These are phyloP conservation scores for Centropyge bicolor DNA, from an alignment of 2,797 vertebrate genomes.

Conservation along the genomic window DNA sequence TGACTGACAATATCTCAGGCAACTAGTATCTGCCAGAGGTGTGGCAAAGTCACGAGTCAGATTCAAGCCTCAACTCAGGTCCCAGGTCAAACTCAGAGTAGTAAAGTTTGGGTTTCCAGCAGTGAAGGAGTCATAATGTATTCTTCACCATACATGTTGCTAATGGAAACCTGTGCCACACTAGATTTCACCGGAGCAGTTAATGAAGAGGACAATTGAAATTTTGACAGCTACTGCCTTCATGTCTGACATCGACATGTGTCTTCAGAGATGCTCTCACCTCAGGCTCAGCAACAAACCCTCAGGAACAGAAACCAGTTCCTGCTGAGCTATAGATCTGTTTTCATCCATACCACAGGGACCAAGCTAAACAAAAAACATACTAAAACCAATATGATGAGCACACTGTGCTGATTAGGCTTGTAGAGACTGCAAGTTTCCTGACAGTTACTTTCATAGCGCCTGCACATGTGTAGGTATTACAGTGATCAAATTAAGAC, in stretches of 20 bases:
- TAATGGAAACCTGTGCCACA: slow-evolving; percentile 5
- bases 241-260: slow-evolving; percentile 1
- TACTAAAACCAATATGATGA: slow-evolving; percentile 31
- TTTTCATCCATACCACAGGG: slow-evolving; percentile 27
- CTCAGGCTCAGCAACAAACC: slow-evolving; percentile 26
- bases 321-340: slow-evolving; percentile 15
- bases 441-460: slow-evolving; percentile 43
- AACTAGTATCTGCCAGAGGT: slow-evolving; percentile 40
- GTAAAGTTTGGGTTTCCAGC: slow-evolving; percentile 16
- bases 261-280: slow-evolving; percentile 34
- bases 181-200: slow-evolving; percentile 10
- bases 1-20: slow-evolving; percentile 58
- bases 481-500: slow-evolving; percentile 70
- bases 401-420: slow-evolving; percentile 26
- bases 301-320: slow-evolving; percentile 12
- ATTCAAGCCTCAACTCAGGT: slow-evolving; percentile 34
- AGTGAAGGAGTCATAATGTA: slow-evolving; percentile 12
- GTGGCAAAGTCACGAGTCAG: slow-evolving; percentile 48
- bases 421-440: slow-evolving; percentile 21
- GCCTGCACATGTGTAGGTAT: slow-evolving; percentile 31
- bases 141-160: slow-evolving; percentile 3
- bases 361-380: slow-evolving; percentile 33
- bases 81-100: slow-evolving; percentile 7
- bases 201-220: slow-evolving; percentile 39
- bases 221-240: slow-evolving; percentile 19